Evolutionary conservation across 1,140 invertebrate species (phyloP).

Genomic region (Physella acuta): DNA sequence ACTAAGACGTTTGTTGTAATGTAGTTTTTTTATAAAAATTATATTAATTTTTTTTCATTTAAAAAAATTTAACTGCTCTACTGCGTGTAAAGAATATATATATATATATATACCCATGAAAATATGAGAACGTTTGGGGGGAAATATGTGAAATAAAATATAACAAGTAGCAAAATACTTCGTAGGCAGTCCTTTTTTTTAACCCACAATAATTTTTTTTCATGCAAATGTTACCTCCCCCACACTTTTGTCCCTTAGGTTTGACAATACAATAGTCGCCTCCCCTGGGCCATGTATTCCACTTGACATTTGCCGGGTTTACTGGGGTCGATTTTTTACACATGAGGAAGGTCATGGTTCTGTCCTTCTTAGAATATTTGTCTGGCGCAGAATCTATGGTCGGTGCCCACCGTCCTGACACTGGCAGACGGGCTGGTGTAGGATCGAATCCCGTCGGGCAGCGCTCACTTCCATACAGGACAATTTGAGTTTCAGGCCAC

Average conservation of each 20-base stretch:
- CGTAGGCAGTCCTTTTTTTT: too few relatives aligned
- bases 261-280: neutral
- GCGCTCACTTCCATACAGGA: neutral
- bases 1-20: too few relatives aligned
- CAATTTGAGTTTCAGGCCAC: conserved; percentile 3
- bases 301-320: neutral
- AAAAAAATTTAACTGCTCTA: too few relatives aligned
- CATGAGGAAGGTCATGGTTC: neutral
- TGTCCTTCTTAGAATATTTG: neutral
- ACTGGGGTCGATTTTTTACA: neutral
- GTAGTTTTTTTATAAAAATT: too few relatives aligned
- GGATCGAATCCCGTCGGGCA: neutral
- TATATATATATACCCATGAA: too few relatives aligned
- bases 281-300: neutral
- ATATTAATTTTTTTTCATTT: too few relatives aligned
- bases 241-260: neutral
- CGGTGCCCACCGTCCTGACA: neutral
- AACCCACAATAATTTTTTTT: too few relatives aligned
- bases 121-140: too few relatives aligned
- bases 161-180: too few relatives aligned
- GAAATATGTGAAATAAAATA: too few relatives aligned
- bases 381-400: neutral
- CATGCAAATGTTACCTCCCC: neutral
- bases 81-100: neutral
- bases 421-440: neutral